Percentiles rank a stretch among this genome's conserved stretches.
phyloP scores from a whole-genome alignment of 2,113 vertebrate species.

The Gracilinanus agilis region DNA sequence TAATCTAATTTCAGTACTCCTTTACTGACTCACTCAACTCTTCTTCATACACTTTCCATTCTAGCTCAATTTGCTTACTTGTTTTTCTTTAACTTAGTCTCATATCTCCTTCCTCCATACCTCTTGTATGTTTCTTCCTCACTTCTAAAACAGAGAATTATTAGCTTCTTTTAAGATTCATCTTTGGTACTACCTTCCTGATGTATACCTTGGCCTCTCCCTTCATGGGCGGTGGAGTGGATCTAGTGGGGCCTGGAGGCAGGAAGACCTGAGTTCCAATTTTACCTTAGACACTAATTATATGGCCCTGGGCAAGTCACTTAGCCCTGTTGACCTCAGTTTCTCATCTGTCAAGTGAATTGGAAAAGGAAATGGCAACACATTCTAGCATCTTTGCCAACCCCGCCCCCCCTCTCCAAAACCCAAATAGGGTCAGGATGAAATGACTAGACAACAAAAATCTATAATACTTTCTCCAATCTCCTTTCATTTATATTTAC shows the following conservation, averaged over 20 bases:
- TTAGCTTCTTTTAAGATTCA: not conserved
- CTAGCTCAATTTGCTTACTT: not conserved
- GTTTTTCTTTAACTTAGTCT: not conserved
- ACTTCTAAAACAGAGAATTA: not conserved
- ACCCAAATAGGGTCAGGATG: too few relatives aligned
- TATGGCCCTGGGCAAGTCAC: too few relatives aligned
- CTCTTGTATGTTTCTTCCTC: not conserved
- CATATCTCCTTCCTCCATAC: not conserved
- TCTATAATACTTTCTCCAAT: not conserved
- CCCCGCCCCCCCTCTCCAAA: too few relatives aligned
- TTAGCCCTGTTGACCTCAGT: too few relatives aligned
- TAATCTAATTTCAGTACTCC: not conserved
- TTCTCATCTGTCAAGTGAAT: too few relatives aligned
- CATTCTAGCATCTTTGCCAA: too few relatives aligned
- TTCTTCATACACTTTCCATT: not conserved
- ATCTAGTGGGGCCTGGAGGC: too few relatives aligned
- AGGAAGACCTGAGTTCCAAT: too few relatives aligned
- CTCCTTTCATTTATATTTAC: not conserved
- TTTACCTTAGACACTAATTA: too few relatives aligned
- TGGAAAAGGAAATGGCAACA: too few relatives aligned
- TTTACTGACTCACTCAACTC: not conserved
- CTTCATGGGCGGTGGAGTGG: too few relatives aligned
- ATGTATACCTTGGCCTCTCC: not conserved
- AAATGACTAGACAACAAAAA: too few relatives aligned
- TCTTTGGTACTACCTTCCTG: not conserved